These are phyloP conservation scores for Drosophila mauritiana DNA, from an alignment of 1,140 invertebrate species.

Conservation along the genomic window DNA sequence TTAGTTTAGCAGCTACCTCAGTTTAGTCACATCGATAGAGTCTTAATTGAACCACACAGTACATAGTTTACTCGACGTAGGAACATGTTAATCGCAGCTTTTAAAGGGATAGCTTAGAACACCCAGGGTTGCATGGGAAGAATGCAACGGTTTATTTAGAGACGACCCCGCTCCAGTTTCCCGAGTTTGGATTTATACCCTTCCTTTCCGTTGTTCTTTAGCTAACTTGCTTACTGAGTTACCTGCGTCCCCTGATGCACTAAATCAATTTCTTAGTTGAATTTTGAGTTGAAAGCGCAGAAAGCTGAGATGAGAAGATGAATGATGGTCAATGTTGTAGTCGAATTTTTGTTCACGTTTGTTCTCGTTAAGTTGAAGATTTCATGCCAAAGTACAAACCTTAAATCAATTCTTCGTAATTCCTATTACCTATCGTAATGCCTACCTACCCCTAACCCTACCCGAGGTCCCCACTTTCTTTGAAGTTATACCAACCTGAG, in stretches of 20 bases:
- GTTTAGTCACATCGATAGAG: slow-evolving; percentile 64
- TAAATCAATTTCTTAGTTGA: slow-evolving; percentile 82
- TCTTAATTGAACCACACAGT: slow-evolving; percentile 37
- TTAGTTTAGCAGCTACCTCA: slow-evolving; percentile 65
- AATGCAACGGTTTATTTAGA: slow-evolving; percentile 28
- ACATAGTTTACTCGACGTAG: slow-evolving; percentile 68
- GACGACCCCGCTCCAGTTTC: neutral
- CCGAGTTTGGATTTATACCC: slow-evolving; percentile 5
- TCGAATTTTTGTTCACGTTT: slow-evolving; percentile 83
- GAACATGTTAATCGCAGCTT: slow-evolving; percentile 82
- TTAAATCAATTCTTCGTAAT: slow-evolving; percentile 80
- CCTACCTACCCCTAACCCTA: no score
- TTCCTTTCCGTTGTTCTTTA: slow-evolving; percentile 50
- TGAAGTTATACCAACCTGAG: slow-evolving; percentile 7
- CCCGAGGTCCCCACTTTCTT: slow-evolving; percentile 7
- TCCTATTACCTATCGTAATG: slow-evolving; percentile 56
- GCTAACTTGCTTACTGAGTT: slow-evolving; percentile 78
- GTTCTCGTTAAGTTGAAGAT: slow-evolving; percentile 80
- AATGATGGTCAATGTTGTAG: slow-evolving; percentile 69
- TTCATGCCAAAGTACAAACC: slow-evolving; percentile 80
- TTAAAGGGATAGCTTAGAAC: slow-evolving; percentile 57
- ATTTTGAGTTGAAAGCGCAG: slow-evolving; percentile 68
- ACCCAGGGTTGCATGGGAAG: slow-evolving; percentile 2
- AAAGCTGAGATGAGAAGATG: slow-evolving; percentile 14
- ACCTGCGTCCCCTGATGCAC: slow-evolving; percentile 65